Evolutionary conservation across 2,797 vertebrate species (phyloP), one percentile per base, ranked within the genome.

Genomic region (Muscicapa comitata): DNA sequence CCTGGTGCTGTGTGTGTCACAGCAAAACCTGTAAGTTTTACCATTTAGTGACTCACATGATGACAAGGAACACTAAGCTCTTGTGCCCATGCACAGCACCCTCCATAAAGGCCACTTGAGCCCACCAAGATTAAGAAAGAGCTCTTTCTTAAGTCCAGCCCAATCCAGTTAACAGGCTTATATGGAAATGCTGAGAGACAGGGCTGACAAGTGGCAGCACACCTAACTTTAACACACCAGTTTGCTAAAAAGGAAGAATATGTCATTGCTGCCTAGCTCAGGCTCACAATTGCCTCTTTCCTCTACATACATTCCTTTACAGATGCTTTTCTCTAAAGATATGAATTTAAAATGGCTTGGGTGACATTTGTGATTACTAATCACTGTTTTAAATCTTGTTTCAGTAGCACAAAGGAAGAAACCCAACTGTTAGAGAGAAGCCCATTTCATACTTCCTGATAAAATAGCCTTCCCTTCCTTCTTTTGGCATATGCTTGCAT

Each of bases 81-180:
- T 73, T 75, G 51, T 86, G 73, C 59, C 89, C 76, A 63, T 70
- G 83, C 82, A 57, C 61, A 78, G 71, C 54, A 81, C 59, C 54
- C 81, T 80, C 73, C 59, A 61, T 59, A 88, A 93, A 88, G 91
- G 66, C 85, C 61, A 86, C 85, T 67, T 88, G 66, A 97, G 89
- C 85, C 78, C 66, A 80, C 63, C 89, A 86, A 84, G 73, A 96
- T 90, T 63, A 95, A 87, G 79, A 93, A 92, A 1, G n/a, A 94
- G 73, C 51, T 91, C 66, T 45, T 96, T 74, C 66, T 81, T 81
- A 94, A 94, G 1, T 53, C 73, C 85, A 88, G 66, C 35, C 70
- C 95, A 94, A 95, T 90, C 70, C 79, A 73, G 82, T 76, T 96
- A 97, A 95, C 82, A 90, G 73, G 94, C 70, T 96, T 86, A 94